Percentiles rank a stretch among this genome's conserved stretches.
phyloP scores from a whole-genome alignment of 2,888 invertebrate genomes.

The Hipparchia semele region DNA sequence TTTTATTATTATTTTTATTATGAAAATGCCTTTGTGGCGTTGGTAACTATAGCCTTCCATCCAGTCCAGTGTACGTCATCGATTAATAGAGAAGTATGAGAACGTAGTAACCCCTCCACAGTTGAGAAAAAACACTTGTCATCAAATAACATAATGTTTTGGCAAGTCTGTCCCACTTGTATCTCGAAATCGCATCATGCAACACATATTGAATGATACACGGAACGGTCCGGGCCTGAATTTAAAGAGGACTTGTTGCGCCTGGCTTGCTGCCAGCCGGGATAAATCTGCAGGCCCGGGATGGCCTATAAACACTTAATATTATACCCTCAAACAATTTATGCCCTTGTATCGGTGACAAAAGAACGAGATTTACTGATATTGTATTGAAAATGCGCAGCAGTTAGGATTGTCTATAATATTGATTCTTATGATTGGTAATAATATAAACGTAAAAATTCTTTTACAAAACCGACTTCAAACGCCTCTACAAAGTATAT shows the following conservation, averaged over 20 bases:
- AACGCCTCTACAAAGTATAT: no score
- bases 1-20: no score
- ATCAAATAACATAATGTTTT: not conserved
- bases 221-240: constrained; percentile 27
- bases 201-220: constrained; percentile 31
- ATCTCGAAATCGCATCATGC: constrained; percentile 18
- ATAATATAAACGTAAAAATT: no score
- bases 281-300: constrained; percentile 34
- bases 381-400: no score
- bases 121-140: not conserved
- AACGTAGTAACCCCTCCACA: not conserved
- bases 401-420: no score
- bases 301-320: constrained; percentile 33
- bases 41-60: not conserved
- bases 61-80: no score
- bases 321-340: constrained; percentile 20
- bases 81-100: no score
- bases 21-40: no score
- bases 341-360: constrained; percentile 13
- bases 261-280: constrained; percentile 41
- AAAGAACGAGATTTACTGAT: not conserved
- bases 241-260: constrained; percentile 43
- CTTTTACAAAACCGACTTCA: no score
- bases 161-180: constrained; percentile 2
- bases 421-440: no score